phyloP scores from a whole-genome alignment of 1,140 invertebrate species.

The Heliothis virescens region DNA sequence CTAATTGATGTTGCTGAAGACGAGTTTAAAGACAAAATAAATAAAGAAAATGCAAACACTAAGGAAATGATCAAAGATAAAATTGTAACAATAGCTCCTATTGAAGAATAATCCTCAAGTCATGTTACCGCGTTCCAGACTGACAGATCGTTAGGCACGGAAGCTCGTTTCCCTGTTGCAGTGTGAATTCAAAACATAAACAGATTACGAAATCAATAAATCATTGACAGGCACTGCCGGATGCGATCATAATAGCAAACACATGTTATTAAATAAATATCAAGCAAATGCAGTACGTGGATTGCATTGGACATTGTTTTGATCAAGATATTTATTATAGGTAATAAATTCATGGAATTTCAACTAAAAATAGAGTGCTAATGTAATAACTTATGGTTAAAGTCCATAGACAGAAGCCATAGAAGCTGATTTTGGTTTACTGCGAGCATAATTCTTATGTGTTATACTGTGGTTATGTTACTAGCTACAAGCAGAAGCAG shows the following conservation, averaged over 20 bases:
- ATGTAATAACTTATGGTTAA: too few species aligned
- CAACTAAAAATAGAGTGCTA: too few species aligned
- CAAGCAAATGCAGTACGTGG: slow-evolving; percentile 37
- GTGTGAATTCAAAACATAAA: slow-evolving; percentile 41
- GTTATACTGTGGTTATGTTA: neutral
- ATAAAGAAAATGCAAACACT: neutral
- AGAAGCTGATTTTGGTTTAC: neutral
- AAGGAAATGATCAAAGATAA: neutral
- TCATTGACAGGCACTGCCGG: slow-evolving; percentile 41
- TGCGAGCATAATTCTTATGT: neutral
- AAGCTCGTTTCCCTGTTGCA: slow-evolving; percentile 40
- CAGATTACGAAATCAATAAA: slow-evolving; percentile 45
- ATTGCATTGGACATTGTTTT: slow-evolving; percentile 34
- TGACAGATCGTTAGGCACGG: slow-evolving; percentile 10
- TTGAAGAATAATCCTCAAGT: slow-evolving; percentile 3
- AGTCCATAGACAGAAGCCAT: too few species aligned
- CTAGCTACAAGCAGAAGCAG: too few species aligned
- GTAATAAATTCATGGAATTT: too few species aligned
- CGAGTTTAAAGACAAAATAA: neutral
- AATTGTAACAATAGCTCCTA: neutral
- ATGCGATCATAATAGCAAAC: slow-evolving; percentile 38
- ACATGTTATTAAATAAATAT: slow-evolving; percentile 42
- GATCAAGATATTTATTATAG: slow-evolving; percentile 29
- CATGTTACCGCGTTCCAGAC: neutral
- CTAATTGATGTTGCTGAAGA: neutral